Evolutionary conservation across 2,797 vertebrate species (phyloP).

Genomic region (Schizothorax lantsangensis): DNA sequence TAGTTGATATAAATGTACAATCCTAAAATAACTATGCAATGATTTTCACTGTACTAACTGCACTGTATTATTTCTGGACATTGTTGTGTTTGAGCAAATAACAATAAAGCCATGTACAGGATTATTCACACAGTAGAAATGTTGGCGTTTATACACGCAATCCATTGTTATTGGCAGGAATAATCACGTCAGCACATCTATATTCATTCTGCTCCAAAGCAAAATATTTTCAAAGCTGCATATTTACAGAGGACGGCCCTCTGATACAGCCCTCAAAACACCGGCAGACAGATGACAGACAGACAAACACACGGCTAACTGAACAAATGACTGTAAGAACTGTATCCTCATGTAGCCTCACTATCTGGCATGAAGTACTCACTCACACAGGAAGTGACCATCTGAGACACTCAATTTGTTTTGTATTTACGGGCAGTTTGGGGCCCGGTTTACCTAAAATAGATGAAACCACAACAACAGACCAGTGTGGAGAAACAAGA

Average conservation of each 20-base stretch:
- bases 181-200: slow-evolving; percentile 7
- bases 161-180: slow-evolving; percentile 22
- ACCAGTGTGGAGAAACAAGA: background rate
- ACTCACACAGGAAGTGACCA: background rate
- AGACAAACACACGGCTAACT: background rate
- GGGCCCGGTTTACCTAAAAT: background rate
- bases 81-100: background rate
- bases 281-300: background rate
- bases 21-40: background rate
- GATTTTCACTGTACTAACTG: background rate
- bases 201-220: slow-evolving; percentile 16
- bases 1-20: background rate
- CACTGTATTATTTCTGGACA: background rate
- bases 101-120: slow-evolving; percentile 10
- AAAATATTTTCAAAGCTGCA: slow-evolving; percentile 36
- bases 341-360: background rate
- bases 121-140: slow-evolving; percentile 5
- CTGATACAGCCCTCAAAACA: background rate
- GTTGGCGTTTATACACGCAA: background rate
- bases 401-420: background rate
- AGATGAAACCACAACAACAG: background rate
- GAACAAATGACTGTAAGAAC: background rate
- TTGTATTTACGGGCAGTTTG: background rate
- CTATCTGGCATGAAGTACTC: background rate
- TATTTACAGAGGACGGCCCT: slow-evolving; percentile 6